Evolutionary conservation across 2,113 vertebrate genomes (phyloP).

Genomic region (Alaudala cheleensis): DNA sequence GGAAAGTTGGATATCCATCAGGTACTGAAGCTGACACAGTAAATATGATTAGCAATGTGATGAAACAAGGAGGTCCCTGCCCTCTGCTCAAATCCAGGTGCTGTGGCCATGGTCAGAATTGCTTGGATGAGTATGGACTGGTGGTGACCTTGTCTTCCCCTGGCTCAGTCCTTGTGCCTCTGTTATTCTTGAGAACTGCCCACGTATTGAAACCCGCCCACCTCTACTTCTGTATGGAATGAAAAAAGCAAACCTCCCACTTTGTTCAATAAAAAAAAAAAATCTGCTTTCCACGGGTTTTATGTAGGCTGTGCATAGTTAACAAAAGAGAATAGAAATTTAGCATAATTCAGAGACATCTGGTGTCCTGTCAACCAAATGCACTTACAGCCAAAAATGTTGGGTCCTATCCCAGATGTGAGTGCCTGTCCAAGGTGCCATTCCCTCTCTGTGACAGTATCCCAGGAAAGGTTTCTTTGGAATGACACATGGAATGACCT

Average conservation of each 20-base stretch:
- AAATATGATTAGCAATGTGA: background rate
- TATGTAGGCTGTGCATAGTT: background rate
- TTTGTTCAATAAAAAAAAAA: background rate
- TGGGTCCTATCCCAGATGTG: background rate
- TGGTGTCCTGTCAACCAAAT: no score
- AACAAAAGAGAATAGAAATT: background rate
- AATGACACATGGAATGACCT: accelerated
- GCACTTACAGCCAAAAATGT: background rate
- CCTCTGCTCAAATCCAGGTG: background rate
- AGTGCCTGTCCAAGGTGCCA: background rate
- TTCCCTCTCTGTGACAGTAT: background rate
- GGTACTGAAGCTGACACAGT: background rate
- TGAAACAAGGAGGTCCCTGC: background rate
- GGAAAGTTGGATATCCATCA: background rate
- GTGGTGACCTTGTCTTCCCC: background rate
- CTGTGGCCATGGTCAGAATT: background rate
- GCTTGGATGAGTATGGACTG: background rate
- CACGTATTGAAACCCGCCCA: background rate
- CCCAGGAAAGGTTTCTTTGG: background rate
- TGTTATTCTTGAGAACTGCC: background rate
- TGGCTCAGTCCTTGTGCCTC: background rate
- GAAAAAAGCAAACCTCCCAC: background rate
- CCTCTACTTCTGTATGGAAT: background rate
- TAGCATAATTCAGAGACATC: background rate
- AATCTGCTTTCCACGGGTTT: background rate